A percentile compares a stretch with the other conserved stretches of the same genome.
Conservation (phyloP, 2,113 vertebrate species). For the Capreolus pygargus region DNA sequence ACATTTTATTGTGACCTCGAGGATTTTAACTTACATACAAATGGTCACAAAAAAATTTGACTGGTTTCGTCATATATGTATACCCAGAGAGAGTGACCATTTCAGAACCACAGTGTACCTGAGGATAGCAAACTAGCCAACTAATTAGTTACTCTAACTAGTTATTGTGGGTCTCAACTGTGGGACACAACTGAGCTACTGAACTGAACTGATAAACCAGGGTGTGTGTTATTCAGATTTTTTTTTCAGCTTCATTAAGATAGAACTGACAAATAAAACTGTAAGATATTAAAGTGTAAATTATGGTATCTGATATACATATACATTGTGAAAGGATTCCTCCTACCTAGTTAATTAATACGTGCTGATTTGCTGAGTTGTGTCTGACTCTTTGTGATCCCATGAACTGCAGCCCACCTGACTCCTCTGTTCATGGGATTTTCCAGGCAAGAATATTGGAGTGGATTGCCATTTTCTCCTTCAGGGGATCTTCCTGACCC, state of each 20-base stretch:
- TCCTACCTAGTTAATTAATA: neutral
- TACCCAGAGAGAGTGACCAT: neutral
- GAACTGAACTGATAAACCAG: neutral
- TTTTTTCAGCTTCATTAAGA: neutral
- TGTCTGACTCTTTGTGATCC: neutral
- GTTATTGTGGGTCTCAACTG: neutral
- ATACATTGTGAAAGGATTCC: neutral
- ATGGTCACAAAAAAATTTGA: neutral
- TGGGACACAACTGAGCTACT: neutral
- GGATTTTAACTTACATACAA: neutral
- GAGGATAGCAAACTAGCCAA: neutral
- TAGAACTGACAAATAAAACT: neutral
- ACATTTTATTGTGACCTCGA: neutral
- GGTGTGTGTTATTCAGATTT: neutral
- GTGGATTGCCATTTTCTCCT: neutral
- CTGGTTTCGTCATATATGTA: neutral
- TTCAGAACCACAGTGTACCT: neutral
- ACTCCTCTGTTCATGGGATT: neutral
- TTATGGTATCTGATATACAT: neutral
- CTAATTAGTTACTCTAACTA: neutral
- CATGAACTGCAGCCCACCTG: neutral
- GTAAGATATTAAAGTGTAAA: neutral
- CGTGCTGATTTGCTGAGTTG: neutral
- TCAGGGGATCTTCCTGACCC: neutral
- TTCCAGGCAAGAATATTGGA: neutral